phyloP scores from a whole-genome alignment of 2,888 invertebrate genomes.

The Drosophila maculinotata region DNA sequence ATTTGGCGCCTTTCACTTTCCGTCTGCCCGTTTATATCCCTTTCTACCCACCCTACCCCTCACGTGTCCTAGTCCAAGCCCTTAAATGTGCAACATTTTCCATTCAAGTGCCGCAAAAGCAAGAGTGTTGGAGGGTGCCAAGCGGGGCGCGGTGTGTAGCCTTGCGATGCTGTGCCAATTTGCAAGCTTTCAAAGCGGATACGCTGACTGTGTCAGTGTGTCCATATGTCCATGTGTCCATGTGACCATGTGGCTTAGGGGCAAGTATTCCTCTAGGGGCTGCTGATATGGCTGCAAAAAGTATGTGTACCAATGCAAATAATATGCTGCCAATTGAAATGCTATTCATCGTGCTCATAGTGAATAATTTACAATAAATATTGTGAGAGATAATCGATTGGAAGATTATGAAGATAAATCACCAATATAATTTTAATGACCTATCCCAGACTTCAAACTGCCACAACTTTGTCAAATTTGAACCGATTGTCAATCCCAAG shows the following conservation, averaged over 20 bases:
- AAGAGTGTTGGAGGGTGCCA: background rate
- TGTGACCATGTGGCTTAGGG: conserved; percentile 5
- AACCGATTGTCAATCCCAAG: too few relatives aligned
- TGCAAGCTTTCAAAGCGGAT: conserved; percentile 36
- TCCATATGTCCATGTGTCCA: conserved; percentile 13
- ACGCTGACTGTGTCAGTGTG: conserved; percentile 10
- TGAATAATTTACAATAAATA: background rate
- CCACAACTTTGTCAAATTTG: too few relatives aligned
- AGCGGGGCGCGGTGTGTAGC: conserved; percentile 4
- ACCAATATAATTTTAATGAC: too few relatives aligned
- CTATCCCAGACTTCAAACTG: too few relatives aligned
- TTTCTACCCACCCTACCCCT: background rate
- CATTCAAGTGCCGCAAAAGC: conserved; percentile 51
- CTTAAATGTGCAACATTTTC: conserved; percentile 72
- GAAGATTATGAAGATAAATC: background rate
- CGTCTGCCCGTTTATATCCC: conserved; percentile 38
- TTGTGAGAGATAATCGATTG: background rate
- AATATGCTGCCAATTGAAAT: conserved; percentile 7
- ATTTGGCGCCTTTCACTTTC: conserved; percentile 70
- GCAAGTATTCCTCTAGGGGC: background rate
- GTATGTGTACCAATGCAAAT: conserved; percentile 9
- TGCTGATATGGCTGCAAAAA: conserved; percentile 20
- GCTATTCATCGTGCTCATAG: too few relatives aligned
- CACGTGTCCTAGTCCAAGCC: conserved; percentile 2
- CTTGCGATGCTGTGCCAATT: conserved; percentile 59